A percentile compares a stretch with the other conserved stretches of the same genome.
Evolutionary conservation across 64 coral and sea anemone species (phyloP).

Genomic region (Actinia tenebrosa): DNA sequence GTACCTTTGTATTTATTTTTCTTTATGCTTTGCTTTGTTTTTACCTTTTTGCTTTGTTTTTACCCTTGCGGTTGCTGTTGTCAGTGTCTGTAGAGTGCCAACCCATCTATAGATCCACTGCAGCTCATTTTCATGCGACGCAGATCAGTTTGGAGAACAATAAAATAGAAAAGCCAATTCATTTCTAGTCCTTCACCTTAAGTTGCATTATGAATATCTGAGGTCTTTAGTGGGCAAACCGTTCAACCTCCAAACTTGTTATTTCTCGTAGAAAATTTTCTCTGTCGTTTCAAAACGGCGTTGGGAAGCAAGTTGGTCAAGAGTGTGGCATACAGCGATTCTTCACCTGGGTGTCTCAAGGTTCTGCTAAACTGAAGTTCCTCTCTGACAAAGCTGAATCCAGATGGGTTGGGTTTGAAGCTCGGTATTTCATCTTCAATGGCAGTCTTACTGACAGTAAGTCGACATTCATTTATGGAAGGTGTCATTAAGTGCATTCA

Average conservation of each 20-base stretch:
- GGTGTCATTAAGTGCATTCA: no score
- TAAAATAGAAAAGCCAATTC: no score
- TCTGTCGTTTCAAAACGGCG: not conserved
- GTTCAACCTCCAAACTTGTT: not conserved
- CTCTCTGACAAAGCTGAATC: not conserved
- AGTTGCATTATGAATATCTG: no score
- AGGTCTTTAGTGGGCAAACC: not conserved
- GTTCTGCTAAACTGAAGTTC: not conserved
- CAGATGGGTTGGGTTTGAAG: not conserved
- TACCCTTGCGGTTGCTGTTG: no score
- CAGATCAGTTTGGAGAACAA: no score
- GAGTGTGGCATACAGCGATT: not conserved
- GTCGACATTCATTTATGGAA: not conserved
- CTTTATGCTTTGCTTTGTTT: no score
- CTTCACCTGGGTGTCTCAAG: not conserved
- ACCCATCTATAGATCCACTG: no score
- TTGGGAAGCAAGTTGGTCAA: not conserved
- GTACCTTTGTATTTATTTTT: no score
- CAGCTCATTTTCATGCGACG: no score
- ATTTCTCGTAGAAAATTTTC: not conserved
- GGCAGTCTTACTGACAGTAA: not conserved
- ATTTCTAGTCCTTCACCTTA: no score
- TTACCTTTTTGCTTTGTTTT: no score
- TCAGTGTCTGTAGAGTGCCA: no score
- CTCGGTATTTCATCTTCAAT: constrained; percentile 5